phyloP scores from a whole-genome alignment of 2,888 invertebrate species.

The Tuta absoluta region DNA sequence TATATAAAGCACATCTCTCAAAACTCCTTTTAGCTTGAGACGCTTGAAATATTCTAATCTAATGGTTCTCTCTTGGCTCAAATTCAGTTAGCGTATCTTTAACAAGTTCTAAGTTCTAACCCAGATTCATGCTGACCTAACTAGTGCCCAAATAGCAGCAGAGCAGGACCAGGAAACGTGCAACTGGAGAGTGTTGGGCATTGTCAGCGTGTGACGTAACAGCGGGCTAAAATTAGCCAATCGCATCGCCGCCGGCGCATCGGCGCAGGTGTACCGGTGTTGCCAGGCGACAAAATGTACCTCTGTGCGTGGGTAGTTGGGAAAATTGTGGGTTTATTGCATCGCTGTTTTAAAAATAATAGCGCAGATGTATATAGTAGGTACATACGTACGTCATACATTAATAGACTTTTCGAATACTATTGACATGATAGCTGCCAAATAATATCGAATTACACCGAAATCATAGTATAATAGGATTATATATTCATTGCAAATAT shows the following conservation, averaged over 20 bases:
- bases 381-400: too few species aligned
- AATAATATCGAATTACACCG: too few species aligned
- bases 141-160: slow-evolving; percentile 8
- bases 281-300: slow-evolving; percentile 43
- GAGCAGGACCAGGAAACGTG: slow-evolving; percentile 23
- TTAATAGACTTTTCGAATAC: too few species aligned
- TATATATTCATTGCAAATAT: too few species aligned
- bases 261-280: slow-evolving; percentile 69
- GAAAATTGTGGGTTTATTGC: not conserved
- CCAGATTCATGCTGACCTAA: not conserved
- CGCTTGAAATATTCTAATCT: too few species aligned
- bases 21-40: too few species aligned
- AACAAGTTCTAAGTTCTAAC: not conserved
- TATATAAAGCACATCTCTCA: not conserved
- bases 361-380: too few species aligned
- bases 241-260: slow-evolving; percentile 64
- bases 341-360: not conserved
- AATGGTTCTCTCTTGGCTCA: not conserved
- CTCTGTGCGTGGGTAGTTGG: slow-evolving; percentile 4
- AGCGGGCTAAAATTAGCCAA: slow-evolving; percentile 68
- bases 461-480: too few species aligned
- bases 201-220: slow-evolving; percentile 71
- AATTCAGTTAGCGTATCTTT: not conserved
- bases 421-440: too few species aligned
- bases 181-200: slow-evolving; percentile 38